Conservation (phyloP, 1,140 invertebrate species). For the Tetramorium alpestre region DNA sequence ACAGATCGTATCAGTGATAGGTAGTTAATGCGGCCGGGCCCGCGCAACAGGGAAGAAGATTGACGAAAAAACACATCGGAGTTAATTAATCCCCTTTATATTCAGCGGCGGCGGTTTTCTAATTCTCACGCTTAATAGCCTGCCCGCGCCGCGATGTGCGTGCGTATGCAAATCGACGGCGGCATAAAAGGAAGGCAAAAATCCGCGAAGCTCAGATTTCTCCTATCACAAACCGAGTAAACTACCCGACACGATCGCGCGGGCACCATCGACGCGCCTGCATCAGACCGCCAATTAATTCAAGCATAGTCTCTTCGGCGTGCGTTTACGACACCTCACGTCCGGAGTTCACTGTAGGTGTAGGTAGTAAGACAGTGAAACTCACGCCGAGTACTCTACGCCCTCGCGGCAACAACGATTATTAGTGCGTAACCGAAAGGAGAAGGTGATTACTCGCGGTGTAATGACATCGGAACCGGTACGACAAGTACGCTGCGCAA, state of each 20-base stretch:
- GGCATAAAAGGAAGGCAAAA: constrained; percentile 56
- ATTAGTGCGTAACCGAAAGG: constrained; percentile 34
- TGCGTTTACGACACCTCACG: constrained; percentile 28
- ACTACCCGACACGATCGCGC: constrained; percentile 32
- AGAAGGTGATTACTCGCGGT: not conserved
- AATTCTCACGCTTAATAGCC: constrained; percentile 73
- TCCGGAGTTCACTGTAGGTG: constrained; percentile 1
- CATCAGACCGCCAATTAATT: constrained; percentile 58
- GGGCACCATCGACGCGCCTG: constrained; percentile 20
- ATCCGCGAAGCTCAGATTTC: constrained; percentile 64
- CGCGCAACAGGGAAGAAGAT: constrained; percentile 42
- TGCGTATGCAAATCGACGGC: constrained; percentile 67
- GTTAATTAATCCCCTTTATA: constrained; percentile 74
- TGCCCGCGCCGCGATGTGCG: constrained; percentile 41
- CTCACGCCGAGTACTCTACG: not conserved
- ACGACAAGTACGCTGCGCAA: not conserved
- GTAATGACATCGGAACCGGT: constrained; percentile 3
- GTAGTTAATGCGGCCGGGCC: constrained; percentile 66
- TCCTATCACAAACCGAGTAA: constrained; percentile 52
- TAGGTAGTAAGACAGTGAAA: constrained; percentile 1
- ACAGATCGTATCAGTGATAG: constrained; percentile 74
- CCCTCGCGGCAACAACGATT: constrained; percentile 21
- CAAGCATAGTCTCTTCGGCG: constrained; percentile 11
- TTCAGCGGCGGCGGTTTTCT: constrained; percentile 65
- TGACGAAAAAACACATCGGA: constrained; percentile 60